These are phyloP conservation scores for Amiota communis DNA, from an alignment of 2,888 invertebrate genomes.

Conservation along the genomic window DNA sequence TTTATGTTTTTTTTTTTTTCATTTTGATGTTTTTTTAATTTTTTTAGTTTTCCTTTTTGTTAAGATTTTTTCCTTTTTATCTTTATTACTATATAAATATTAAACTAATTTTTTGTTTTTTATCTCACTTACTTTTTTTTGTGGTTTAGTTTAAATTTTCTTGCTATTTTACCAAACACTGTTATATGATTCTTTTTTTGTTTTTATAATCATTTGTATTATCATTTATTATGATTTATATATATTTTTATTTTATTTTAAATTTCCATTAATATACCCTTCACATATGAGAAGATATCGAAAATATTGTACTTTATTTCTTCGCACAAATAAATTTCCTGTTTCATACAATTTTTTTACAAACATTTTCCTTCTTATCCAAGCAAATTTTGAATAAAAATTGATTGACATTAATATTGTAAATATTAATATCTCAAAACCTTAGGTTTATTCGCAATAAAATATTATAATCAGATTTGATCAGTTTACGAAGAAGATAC, in stretches of 20 bases:
- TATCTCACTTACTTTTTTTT: slow-evolving; percentile 16
- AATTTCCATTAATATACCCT: slow-evolving; percentile 12
- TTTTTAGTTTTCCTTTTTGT: slow-evolving; percentile 20
- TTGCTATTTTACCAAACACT: slow-evolving; percentile 47
- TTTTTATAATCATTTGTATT: slow-evolving; percentile 46
- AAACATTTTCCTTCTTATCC: no score
- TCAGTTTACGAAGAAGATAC: no score
- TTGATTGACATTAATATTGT: no score
- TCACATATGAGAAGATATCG: no score
- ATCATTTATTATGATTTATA: slow-evolving; percentile 34
- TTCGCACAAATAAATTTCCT: not conserved
- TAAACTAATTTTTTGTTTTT: slow-evolving; percentile 38
- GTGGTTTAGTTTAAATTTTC: slow-evolving; percentile 55
- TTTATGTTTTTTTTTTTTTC: not conserved
- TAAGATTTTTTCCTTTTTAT: slow-evolving; percentile 21
- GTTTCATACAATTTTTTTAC: not conserved
- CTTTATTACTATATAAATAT: slow-evolving; percentile 10
- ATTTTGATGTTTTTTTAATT: slow-evolving; percentile 36
- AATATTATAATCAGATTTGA: no score
- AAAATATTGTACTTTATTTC: no score
- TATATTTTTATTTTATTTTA: slow-evolving; percentile 41
- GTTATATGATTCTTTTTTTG: slow-evolving; percentile 50
- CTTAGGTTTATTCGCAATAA: no score
- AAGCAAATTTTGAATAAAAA: no score
- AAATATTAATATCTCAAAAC: no score